Base-by-base conservation (phyloP, 2,888 invertebrate species). In the Toxonevra muliebris region DNA sequence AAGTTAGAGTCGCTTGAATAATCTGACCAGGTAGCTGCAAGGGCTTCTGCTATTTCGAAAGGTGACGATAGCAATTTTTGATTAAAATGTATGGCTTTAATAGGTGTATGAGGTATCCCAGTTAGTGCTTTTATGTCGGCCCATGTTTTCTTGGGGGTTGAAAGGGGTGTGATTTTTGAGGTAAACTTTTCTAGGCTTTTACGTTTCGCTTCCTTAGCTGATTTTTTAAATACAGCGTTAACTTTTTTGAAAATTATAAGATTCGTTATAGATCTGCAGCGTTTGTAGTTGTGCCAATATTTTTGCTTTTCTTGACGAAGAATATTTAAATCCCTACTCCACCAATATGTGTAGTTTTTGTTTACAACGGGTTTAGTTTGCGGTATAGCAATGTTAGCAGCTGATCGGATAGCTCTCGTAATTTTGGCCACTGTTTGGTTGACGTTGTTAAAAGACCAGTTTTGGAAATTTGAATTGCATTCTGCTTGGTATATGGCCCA, bases 1-100 rank as follows among this genome's bases (percentile, higher is more conserved):
- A 48, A 60, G 13, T 60, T 43, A 4, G 60, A 48, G n/a, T 48
- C 30, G 7, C 30, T 19, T 15, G 17, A 61, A 50, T 61, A 50
- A 10, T 50, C 15, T 15, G 50, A 48, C 61, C 61, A 61, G 19
- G 3, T 8, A 5, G 5, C 10, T 9, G 20, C 59, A n/a, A 60
- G 45, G 45, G 17, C n/a, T 15, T 60, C 13, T 3, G 45, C 10
- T 2, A 60, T 60, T 15, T 60, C 19, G 2, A 5, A 1, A 1
- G 48, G 45, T 11, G 20, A 12, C 10, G 12, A 19, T 11, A 60
- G 19, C 5, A 45, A 9, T 13, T 15, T 17, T 12, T 19, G 12
- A 2, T 42, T 19, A 12, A 10, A 13, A 9, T 60, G 15, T 2
- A 60, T 12, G 19, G 19, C 10, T 19, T 60, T 43, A 12, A 60